Percentiles rank a stretch among this genome's conserved stretches.
Evolutionary conservation across 2,797 vertebrate genomes (phyloP).

Genomic region (Lemur catta): DNA sequence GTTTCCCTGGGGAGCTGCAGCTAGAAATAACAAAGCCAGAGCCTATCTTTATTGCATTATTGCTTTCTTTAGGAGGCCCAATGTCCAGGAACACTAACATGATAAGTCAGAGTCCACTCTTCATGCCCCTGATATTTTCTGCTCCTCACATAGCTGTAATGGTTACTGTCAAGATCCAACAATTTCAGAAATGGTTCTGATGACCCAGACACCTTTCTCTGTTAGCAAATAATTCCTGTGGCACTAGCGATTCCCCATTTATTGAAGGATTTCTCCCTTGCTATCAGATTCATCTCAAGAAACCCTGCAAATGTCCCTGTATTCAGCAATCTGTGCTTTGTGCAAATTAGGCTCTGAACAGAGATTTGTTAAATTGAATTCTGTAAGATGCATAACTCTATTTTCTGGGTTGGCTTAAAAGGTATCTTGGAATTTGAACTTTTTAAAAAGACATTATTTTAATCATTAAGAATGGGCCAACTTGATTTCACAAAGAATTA

Average conservation of each 20-base stretch:
- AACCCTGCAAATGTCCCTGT: not conserved
- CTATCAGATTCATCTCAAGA: constrained; percentile 10
- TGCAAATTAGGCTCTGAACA: not conserved
- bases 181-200: not conserved
- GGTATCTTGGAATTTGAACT: constrained; percentile 38
- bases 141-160: not conserved
- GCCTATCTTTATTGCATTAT: not conserved
- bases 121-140: not conserved
- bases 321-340: not conserved
- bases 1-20: not conserved
- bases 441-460: constrained; percentile 31
- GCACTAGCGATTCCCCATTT: not conserved
- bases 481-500: constrained; percentile 44
- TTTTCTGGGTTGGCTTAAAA: not conserved
- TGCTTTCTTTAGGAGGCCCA: not conserved
- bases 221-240: not conserved
- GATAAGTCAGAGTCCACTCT: not conserved
- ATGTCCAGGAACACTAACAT: not conserved
- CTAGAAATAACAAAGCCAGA: not conserved
- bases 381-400: not conserved
- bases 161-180: not conserved
- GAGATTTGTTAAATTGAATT: constrained; percentile 18
- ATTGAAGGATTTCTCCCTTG: not conserved
- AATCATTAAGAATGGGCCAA: constrained; percentile 18
- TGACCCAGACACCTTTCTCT: not conserved